Evolutionary conservation across 2,113 vertebrate species (phyloP).

Genomic region (Hippocampus barbouri): DNA sequence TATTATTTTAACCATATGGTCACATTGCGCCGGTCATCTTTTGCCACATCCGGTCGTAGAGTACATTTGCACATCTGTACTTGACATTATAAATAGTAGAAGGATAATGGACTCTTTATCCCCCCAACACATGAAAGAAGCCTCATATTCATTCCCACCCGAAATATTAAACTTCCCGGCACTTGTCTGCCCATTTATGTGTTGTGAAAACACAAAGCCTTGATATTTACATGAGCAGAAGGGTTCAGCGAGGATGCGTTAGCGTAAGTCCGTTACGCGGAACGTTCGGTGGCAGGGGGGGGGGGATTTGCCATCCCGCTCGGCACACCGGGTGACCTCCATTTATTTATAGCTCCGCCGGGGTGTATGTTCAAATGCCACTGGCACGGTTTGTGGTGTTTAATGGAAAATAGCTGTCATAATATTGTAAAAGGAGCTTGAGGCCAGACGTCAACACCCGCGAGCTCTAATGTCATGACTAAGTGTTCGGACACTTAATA

Average conservation of each 20-base stretch:
- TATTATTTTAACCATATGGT: background rate
- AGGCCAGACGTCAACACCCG: conserved; percentile 11
- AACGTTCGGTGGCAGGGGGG: conserved; percentile 1
- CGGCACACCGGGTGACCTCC: conserved; percentile 7
- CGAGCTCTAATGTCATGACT: conserved; percentile 40
- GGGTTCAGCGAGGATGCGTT: conserved; percentile 7
- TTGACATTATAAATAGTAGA: conserved; percentile 20
- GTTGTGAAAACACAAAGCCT: conserved; percentile 8
- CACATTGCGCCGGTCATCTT: background rate
- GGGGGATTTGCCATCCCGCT: conserved; percentile 13
- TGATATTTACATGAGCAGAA: conserved; percentile 10
- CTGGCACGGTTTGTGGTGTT: conserved; percentile 19
- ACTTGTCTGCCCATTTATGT: conserved; percentile 12
- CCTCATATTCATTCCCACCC: background rate
- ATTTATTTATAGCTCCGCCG: conserved; percentile 38
- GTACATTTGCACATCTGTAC: conserved; percentile 4
- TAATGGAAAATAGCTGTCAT: conserved; percentile 29
- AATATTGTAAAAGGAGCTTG: conserved; percentile 44
- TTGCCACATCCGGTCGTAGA: background rate
- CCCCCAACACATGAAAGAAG: background rate
- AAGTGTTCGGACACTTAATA: conserved; percentile 31
- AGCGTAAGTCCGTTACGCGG: conserved; percentile 20
- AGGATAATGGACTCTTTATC: conserved; percentile 7
- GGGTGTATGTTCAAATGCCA: conserved; percentile 1
- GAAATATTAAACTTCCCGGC: background rate